These are phyloP conservation scores for Mastomys coucha DNA, from an alignment of 2,113 vertebrate genomes.

Conservation along the genomic window DNA sequence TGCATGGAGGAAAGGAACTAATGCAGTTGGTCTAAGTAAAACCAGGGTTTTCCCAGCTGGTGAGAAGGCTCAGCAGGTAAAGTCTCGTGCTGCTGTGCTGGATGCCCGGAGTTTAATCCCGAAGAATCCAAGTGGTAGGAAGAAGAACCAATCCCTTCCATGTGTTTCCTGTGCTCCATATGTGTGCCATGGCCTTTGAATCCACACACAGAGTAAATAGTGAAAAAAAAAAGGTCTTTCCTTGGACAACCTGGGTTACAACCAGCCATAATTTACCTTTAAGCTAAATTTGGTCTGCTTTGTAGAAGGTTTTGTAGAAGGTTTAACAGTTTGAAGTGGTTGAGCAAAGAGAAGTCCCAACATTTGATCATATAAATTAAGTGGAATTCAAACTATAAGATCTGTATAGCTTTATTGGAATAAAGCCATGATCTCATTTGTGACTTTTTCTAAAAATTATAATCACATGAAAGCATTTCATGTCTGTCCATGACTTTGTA, in stretches of 20 bases:
- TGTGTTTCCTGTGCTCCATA: background rate
- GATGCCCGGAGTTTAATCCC: background rate
- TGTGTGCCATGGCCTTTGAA: rapidly evolving
- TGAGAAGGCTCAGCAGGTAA: background rate
- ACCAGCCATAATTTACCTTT: background rate
- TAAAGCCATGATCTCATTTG: background rate
- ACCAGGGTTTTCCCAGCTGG: background rate
- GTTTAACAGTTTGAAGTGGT: background rate
- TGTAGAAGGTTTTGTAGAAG: background rate
- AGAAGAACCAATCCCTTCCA: background rate
- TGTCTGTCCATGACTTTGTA: background rate
- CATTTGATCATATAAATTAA: constrained; percentile 26
- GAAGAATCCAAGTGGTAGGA: background rate
- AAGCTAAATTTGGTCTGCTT: background rate
- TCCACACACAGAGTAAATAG: background rate
- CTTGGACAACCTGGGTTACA: background rate
- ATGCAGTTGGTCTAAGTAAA: background rate
- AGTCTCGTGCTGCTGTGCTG: no score
- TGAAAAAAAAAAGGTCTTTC: background rate
- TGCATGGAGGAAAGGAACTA: background rate
- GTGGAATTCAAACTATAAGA: constrained; percentile 2
- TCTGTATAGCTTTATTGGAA: constrained; percentile 11
- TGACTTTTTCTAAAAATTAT: background rate
- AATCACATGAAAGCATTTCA: background rate
- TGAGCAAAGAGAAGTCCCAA: background rate